Percentiles rank a stretch among this genome's conserved stretches.
Evolutionary conservation across 2,888 invertebrate species (phyloP).

Genomic region (Pasiphila rectangulata): DNA sequence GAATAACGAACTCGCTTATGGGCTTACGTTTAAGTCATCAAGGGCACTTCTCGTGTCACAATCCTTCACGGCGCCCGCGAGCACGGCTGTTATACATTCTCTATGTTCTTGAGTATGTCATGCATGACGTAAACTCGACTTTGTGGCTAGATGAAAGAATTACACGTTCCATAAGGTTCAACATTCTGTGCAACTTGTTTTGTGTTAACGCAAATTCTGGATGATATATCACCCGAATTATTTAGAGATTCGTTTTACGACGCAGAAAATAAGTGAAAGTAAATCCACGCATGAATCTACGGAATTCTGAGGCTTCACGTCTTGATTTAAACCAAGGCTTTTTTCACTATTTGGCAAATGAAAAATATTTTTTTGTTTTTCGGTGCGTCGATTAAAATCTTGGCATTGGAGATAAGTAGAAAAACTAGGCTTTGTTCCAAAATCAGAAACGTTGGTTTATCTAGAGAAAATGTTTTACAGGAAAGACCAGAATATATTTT

Average conservation of each 20-base stretch:
- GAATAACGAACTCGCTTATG: constrained; percentile 12
- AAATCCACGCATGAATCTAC: no score
- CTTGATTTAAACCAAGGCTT: no score
- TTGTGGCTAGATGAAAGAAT: neutral
- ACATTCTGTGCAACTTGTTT: neutral
- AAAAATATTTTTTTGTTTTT: neutral
- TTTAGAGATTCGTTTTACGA: no score
- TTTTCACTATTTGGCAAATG: no score
- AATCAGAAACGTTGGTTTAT: neutral
- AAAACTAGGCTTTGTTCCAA: constrained; percentile 17
- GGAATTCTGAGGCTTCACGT: no score
- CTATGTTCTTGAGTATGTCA: constrained; percentile 8
- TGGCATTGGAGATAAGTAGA: neutral
- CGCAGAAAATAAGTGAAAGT: no score
- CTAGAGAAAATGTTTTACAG: neutral
- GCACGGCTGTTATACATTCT: constrained; percentile 18
- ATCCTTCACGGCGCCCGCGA: constrained; percentile 2
- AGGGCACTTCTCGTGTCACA: constrained; percentile 7
- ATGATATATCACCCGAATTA: no score
- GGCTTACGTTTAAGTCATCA: neutral
- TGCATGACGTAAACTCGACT: neutral
- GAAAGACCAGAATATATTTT: neutral
- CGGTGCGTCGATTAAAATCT: neutral
- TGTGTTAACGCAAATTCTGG: no score
- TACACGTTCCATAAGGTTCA: neutral